Percentiles rank a stretch among this genome's conserved stretches.
Conservation (phyloP, 2,888 invertebrate genomes). For the Melinaea menophilus region DNA sequence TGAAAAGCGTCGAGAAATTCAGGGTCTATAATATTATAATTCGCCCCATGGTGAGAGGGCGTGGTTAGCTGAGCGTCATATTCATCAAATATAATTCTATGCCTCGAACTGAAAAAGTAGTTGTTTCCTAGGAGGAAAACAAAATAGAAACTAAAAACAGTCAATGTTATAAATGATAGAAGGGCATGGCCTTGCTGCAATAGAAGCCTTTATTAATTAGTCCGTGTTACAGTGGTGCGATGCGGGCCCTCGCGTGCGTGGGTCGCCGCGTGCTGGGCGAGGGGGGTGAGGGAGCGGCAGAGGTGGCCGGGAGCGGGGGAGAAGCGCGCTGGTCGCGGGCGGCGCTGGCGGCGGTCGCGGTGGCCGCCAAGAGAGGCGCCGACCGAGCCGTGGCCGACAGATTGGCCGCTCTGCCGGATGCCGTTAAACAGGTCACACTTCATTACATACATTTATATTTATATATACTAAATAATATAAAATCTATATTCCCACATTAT, state of each 20-base stretch:
- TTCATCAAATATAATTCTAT: too few species aligned
- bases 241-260: constrained; percentile 94
- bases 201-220: neutral
- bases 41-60: too few species aligned
- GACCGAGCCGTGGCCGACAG: constrained; percentile 94
- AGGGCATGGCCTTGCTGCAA: too few species aligned
- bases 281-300: constrained; percentile 85
- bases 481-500: neutral
- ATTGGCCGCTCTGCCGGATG: constrained; percentile 87
- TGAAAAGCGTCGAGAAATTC: too few species aligned
- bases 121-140: too few species aligned
- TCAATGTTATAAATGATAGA: too few species aligned
- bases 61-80: too few species aligned
- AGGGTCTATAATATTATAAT: too few species aligned
- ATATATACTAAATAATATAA: too few species aligned
- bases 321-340: constrained; percentile 59
- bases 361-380: constrained; percentile 79
- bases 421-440: constrained; percentile 42
- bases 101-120: too few species aligned
- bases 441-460: too few species aligned
- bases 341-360: constrained; percentile 57
- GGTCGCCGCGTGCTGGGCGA: constrained; percentile 96
- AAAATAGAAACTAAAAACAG: too few species aligned
- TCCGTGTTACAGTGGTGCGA: constrained; percentile 85
- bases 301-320: constrained; percentile 82